Percentiles rank a stretch among this genome's conserved stretches.
Evolutionary conservation across 2,888 invertebrate genomes (phyloP).

Genomic region (Megamerina dolium): DNA sequence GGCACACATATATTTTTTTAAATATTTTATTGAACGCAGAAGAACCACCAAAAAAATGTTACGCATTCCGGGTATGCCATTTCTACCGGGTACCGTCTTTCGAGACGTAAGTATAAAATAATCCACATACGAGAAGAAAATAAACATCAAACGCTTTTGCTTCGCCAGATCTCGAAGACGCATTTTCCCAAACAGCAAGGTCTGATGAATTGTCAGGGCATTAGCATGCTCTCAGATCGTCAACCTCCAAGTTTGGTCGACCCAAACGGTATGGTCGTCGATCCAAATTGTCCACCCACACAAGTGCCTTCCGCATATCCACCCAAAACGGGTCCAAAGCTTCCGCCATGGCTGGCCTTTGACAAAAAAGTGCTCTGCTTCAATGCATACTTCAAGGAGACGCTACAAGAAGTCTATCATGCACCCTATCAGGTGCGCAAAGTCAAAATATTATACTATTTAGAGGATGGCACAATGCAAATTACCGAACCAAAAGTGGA

Average conservation of each 20-base stretch:
- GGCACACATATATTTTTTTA: too few species aligned
- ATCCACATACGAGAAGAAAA: neutral
- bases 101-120: conserved; percentile 56
- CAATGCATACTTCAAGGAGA: conserved; percentile 49
- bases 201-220: conserved; percentile 57
- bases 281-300: conserved; percentile 49
- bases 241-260: conserved; percentile 56
- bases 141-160: too few species aligned
- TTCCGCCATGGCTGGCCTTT: conserved; percentile 81
- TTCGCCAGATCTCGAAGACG: conserved; percentile 61
- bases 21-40: too few species aligned
- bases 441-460: conserved; percentile 77
- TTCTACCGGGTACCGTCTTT: conserved; percentile 68
- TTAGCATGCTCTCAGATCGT: conserved; percentile 59
- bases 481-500: conserved; percentile 73
- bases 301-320: conserved; percentile 67
- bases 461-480: conserved; percentile 90
- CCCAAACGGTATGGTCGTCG: conserved; percentile 51
- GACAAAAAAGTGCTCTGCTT: conserved; percentile 70
- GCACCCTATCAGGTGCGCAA: conserved; percentile 67
- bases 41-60: too few species aligned
- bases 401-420: conserved; percentile 63
- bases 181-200: conserved; percentile 59
- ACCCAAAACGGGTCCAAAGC: conserved; percentile 65
- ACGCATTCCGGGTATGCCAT: conserved; percentile 62